Base-by-base conservation (phyloP, 1,140 invertebrate genomes). In the Whitmania pigra region DNA sequence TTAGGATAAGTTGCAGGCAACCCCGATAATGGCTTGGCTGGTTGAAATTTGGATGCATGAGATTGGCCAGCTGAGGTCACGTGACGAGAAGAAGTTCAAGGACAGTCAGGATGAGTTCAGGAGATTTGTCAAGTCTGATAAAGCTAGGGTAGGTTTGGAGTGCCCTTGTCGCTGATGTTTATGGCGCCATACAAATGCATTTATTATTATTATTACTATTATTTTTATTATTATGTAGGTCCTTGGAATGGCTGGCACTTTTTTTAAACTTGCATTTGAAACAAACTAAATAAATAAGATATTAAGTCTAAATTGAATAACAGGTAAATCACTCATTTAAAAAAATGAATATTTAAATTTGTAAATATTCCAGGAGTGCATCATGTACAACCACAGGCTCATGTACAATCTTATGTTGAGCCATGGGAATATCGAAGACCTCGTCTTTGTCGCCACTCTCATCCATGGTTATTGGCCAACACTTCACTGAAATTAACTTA, bases 21-120 rank as follows among this genome's bases (percentile, higher is more conserved):
- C 92, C 0, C 91, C 95, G 87, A 85, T 97, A 36, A 89, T 94
- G 0, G 86, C 94, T 53, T 97, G 94, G 93, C 85, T 97, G 66
- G 87, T 93, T 9, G 94, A 98, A 81, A 82, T 97, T 27, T 94
- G 89, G 82, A 84, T 97, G 74, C 92, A 89, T 76, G 88, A 94
- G 82, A 85, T 97, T 77, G 89, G 90, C 68, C 78, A 86, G 40
- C 80, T 92, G 69, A 80, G 78, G 55, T 74, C 83, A 87, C 75
- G 86, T 53, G 86, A 85, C 0, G 80, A 86, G 22, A 85, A 86
- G 69, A 84, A 87, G 70, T 90, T 89, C 78, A 81, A 83, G 5
- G 84, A 85, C 53, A 80, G 91, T n/a, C 89, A 92, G 79, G 88
- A 88, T 71, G 88, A 93, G 76, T 92, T 96, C 76, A 77, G 81